Evolutionary conservation across 2,113 vertebrate species (phyloP).

Genomic region (Aphelocoma coerulescens): DNA sequence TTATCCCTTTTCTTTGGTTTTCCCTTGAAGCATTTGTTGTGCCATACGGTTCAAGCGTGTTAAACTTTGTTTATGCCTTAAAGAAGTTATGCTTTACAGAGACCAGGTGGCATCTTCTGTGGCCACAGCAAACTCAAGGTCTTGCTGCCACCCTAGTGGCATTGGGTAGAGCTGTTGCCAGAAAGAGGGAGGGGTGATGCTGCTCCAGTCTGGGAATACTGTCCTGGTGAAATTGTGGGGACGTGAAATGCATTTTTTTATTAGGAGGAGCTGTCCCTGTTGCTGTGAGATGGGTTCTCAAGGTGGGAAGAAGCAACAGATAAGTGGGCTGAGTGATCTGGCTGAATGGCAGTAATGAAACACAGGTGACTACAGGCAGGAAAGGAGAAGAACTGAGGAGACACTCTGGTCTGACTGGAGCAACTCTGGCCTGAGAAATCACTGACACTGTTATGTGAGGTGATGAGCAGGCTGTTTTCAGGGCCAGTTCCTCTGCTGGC

Average conservation of each 20-base stretch:
- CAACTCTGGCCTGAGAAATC: not conserved
- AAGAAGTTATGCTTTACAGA: not conserved
- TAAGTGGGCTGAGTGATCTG: not conserved
- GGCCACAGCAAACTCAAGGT: not conserved
- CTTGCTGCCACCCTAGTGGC: not conserved
- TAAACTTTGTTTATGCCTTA: not conserved
- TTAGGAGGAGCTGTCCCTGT: not conserved
- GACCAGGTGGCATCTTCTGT: not conserved
- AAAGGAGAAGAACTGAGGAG: not conserved
- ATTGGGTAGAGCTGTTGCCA: not conserved
- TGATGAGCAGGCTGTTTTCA: accelerated
- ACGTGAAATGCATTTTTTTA: not conserved
- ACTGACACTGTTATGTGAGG: not conserved
- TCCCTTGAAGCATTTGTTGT: not conserved
- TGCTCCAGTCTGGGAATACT: not conserved
- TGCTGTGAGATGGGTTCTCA: not conserved
- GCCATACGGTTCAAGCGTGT: not conserved
- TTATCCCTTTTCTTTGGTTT: not conserved
- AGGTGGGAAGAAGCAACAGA: not conserved
- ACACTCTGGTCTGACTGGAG: not conserved
- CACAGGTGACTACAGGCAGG: not conserved
- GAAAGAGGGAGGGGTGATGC: not conserved
- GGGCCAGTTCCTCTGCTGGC: accelerated
- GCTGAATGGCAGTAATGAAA: not conserved
- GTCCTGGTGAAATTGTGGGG: not conserved